phyloP scores from a whole-genome alignment of 1,140 invertebrate species.

The Drosophila simulans region DNA sequence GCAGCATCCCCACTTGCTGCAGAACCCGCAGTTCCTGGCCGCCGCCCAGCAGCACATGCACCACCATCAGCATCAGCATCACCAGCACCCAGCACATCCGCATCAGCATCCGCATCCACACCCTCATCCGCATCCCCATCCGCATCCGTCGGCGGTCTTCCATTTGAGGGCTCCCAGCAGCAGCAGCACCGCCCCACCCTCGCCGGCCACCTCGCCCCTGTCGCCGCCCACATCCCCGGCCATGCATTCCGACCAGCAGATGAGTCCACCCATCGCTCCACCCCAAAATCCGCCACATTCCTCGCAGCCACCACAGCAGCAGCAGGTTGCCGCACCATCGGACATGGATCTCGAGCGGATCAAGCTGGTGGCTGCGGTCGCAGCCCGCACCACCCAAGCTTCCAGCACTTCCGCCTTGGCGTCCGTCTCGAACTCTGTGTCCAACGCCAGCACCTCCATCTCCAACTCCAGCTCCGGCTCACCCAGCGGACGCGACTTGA shows the following conservation, averaged over 20 bases:
- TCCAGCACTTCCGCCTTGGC: conserved; percentile 41
- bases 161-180: conserved; percentile 60
- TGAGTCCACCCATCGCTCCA: conserved; percentile 43
- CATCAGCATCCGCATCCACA: conserved; percentile 40
- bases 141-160: conserved; percentile 54
- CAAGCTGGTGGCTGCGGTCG: conserved; percentile 79
- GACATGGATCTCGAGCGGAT: conserved; percentile 83
- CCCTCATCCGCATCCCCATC: conserved; percentile 36
- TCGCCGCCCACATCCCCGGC: conserved; percentile 76
- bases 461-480: conserved; percentile 54
- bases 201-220: conserved; percentile 76
- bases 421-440: conserved; percentile 22
- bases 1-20: conserved; percentile 77
- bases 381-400: conserved; percentile 55
- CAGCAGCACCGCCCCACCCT: conserved; percentile 57
- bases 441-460: conserved; percentile 44
- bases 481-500: conserved; percentile 71
- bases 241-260: conserved; percentile 57
- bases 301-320: conserved; percentile 33
- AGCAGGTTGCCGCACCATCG: conserved; percentile 26
- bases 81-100: conserved; percentile 25
- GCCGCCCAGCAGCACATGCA: conserved; percentile 75
- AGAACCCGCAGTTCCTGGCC: conserved; percentile 79
- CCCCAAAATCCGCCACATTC: conserved; percentile 53
- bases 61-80: conserved; percentile 59